Conservation (phyloP, 2,888 invertebrate genomes). For the Drosophila neutralis region DNA sequence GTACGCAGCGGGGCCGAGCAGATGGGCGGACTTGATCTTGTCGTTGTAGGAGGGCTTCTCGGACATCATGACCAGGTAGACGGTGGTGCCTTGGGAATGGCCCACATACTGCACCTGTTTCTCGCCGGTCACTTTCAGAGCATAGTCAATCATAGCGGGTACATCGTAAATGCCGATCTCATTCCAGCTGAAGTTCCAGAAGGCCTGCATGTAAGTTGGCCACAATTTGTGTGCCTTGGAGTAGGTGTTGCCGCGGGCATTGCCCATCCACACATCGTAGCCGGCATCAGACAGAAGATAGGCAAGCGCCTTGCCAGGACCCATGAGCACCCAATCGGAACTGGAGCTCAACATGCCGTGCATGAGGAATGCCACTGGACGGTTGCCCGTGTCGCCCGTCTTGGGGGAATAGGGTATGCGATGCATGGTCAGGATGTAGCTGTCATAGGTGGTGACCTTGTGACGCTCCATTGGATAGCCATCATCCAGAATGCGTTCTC, state of each 20-base stretch:
- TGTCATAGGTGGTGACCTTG: constrained; percentile 90
- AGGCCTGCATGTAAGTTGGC: constrained; percentile 72
- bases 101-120: constrained; percentile 88
- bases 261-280: constrained; percentile 93
- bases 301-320: constrained; percentile 72
- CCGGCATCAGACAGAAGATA: constrained; percentile 87
- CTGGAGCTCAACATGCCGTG: constrained; percentile 79
- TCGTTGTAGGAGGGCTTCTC: constrained; percentile 64
- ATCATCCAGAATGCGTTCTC: constrained; percentile 74
- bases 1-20: constrained; percentile 86
- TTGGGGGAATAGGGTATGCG: constrained; percentile 88
- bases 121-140: constrained; percentile 78
- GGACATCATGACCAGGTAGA: constrained; percentile 87
- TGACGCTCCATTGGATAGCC: constrained; percentile 89
- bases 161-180: constrained; percentile 95
- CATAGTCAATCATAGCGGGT: constrained; percentile 92
- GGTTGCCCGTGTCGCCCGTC: constrained; percentile 31
- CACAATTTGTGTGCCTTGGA: constrained; percentile 85
- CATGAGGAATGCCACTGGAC: constrained; percentile 76
- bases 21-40: constrained; percentile 78
- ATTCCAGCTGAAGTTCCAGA: constrained; percentile 89
- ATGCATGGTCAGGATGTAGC: constrained; percentile 92
- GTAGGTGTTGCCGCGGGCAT: constrained; percentile 90
- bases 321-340: constrained; percentile 76
- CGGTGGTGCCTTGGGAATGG: constrained; percentile 95